phyloP scores from a whole-genome alignment of 2,797 vertebrate genomes.

The Poecilia picta region DNA sequence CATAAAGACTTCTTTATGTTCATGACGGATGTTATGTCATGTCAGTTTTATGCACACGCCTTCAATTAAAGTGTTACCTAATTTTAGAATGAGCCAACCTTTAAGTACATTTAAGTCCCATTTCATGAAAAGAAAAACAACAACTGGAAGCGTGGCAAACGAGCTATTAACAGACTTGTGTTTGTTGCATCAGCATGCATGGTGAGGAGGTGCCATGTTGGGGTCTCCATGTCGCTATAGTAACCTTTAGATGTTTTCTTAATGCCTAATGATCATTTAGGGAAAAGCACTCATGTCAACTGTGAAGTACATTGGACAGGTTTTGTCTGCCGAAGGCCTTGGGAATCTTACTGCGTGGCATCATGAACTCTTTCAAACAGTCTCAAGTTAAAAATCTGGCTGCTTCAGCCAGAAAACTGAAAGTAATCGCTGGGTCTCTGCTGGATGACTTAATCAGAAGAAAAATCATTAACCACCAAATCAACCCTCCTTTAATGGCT shows the following conservation, averaged over 20 bases:
- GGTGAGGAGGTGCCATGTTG: background rate
- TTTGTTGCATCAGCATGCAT: background rate
- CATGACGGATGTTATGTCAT: too few species aligned
- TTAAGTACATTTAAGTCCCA: background rate
- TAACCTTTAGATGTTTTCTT: background rate
- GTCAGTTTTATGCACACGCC: too few species aligned
- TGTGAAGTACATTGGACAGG: background rate
- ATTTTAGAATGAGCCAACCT: background rate
- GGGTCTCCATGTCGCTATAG: background rate
- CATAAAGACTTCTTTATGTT: too few species aligned
- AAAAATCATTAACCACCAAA: background rate
- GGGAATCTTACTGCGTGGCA: background rate
- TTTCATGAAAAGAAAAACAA: background rate
- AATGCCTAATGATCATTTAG: background rate
- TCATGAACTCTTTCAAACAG: background rate
- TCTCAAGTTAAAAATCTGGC: background rate
- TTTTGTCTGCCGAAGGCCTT: background rate
- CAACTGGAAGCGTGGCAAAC: background rate
- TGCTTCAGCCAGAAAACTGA: background rate
- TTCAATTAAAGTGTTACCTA: too few species aligned
- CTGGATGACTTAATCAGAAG: background rate
- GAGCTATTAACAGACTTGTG: background rate
- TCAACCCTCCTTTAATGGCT: background rate
- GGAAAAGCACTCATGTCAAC: background rate
- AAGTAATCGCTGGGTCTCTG: background rate